A percentile compares a stretch with the other conserved stretches of the same genome.
Evolutionary conservation across 1,140 invertebrate species (phyloP).

Genomic region (Mylabris phalerata): DNA sequence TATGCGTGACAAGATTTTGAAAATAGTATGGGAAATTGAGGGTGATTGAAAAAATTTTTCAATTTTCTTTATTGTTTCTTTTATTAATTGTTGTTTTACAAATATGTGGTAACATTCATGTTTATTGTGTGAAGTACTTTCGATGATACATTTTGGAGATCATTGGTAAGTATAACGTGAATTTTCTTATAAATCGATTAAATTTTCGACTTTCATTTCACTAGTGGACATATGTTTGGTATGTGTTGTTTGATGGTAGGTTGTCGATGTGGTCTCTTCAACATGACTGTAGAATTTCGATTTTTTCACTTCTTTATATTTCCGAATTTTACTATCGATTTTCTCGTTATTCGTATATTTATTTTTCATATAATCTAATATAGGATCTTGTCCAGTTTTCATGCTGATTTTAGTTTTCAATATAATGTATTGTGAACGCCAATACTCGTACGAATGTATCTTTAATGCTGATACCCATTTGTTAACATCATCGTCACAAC

Average conservation of each 20-base stretch:
- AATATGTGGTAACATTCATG: too few relatives aligned
- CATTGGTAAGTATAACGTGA: too few relatives aligned
- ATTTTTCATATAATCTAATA: conserved; percentile 33
- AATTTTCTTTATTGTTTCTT: too few relatives aligned
- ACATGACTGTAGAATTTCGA: background rate
- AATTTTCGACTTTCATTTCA: background rate
- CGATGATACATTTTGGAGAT: too few relatives aligned
- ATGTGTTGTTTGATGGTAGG: background rate
- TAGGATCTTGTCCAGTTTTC: conserved; percentile 37
- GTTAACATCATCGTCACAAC: conserved; percentile 38
- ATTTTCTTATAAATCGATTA: background rate
- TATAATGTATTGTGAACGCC: conserved; percentile 36
- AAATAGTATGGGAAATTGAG: too few relatives aligned
- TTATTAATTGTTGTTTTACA: too few relatives aligned
- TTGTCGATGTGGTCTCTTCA: background rate
- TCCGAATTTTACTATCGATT: background rate
- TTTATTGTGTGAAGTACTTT: too few relatives aligned
- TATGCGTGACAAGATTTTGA: too few relatives aligned
- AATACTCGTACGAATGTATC: conserved; percentile 39
- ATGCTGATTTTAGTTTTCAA: conserved; percentile 38
- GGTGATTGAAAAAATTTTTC: too few relatives aligned
- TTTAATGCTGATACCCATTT: conserved; percentile 39
- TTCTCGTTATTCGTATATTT: conserved; percentile 14
- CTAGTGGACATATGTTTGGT: background rate
- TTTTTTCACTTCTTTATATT: background rate